Evolutionary conservation across 1,140 invertebrate species (phyloP), one percentile per base, ranked within the genome.

Genomic region (Zaprionus ghesquierei): DNA sequence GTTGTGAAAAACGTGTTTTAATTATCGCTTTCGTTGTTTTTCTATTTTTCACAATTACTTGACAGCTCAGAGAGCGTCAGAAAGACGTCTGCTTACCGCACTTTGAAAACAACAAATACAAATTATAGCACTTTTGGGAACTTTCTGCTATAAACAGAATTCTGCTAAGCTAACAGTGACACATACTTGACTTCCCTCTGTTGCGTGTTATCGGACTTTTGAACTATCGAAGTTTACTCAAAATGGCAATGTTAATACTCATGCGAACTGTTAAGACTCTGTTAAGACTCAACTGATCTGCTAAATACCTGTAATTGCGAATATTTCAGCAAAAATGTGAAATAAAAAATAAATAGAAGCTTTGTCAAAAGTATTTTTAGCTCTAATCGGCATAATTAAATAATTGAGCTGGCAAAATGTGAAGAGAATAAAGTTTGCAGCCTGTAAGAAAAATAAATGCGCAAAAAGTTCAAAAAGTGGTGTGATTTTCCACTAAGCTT

Each of bases 21-120:
- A 71, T 61, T 68, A 20, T 60, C 44, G 58, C 35, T 68, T 31
- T 33, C 55, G 63, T 66, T 54, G 63, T 12, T n/a, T 60, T 72
- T 60, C 5, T 60, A 53, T 66, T 72, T 55, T 66, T 38, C 56
- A 61, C 70, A 73, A 68, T 73, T 68, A 68, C 35, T 66, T 66
- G 44, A 60, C 49, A 55, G 59, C 46, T 29, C 49, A 18, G 18
- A 56, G 64, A 61, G 58, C 70, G 64, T 46, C 50, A 61, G 56
- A 38, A 23, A 61, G 29, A 68, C 70, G 70, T 73, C 70, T 68
- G 63, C 46, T 71, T 53, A 51, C 61, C 69, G 69, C 61, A 41
- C 61, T 71, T 71, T 71, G 20, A 64, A 70, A 70, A 70, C 68
- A 70, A 70, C 68, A 70, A 70, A 70, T 70, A 70, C 51, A 4